A percentile compares a stretch with the other conserved stretches of the same genome.
These are phyloP conservation scores for Strongylocentrotus purpuratus DNA, from an alignment of 35 echinoderm and acorn worm species.

Conservation along the genomic window DNA sequence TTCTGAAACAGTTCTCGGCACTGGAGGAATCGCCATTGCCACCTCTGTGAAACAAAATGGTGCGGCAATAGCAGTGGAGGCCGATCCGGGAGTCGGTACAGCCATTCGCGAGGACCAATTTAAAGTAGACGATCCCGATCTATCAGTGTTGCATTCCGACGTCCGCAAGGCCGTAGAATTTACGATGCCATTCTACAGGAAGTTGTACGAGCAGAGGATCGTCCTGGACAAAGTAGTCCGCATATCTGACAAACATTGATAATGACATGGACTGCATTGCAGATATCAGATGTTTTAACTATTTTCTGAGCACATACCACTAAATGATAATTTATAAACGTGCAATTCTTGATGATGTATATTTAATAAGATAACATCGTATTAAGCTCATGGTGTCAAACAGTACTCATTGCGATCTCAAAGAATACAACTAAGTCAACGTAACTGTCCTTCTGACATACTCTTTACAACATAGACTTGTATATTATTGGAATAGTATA, in stretches of 20 bases:
- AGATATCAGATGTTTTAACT: neutral
- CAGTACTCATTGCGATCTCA: neutral
- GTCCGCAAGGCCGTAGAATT: neutral
- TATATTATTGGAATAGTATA: no score
- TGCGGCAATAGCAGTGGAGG: neutral
- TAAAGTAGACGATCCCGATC: neutral
- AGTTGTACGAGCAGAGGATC: neutral
- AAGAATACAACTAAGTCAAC: neutral
- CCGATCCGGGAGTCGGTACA: neutral
- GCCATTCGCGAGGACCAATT: neutral
- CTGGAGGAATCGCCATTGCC: neutral
- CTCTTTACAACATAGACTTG: neutral
- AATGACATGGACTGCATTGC: neutral
- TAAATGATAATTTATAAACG: neutral
- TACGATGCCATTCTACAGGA: constrained; percentile 17
- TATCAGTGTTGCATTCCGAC: neutral
- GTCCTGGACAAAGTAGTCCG: constrained; percentile 20
- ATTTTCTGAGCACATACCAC: neutral
- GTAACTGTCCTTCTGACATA: neutral
- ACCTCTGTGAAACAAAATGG: neutral
- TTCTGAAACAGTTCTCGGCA: neutral
- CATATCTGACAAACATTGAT: constrained; percentile 9
- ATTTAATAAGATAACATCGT: neutral
- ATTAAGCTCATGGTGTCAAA: neutral
- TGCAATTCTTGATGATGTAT: neutral